A percentile compares a stretch with the other conserved stretches of the same genome.
Evolutionary conservation across 2,113 vertebrate genomes (phyloP).

Genomic region (Propithecus coquereli): DNA sequence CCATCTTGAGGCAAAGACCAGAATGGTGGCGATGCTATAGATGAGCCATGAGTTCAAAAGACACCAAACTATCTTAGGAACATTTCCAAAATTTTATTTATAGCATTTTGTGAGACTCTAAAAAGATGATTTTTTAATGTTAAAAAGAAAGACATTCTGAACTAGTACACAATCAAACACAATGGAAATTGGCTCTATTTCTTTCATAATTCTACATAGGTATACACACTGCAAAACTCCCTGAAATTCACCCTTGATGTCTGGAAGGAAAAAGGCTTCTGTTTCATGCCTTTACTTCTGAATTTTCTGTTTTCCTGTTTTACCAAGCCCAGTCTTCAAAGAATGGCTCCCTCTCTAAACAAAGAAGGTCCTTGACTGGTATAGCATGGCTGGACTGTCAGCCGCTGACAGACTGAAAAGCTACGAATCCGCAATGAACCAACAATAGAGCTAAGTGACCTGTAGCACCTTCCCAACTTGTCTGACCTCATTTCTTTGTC

Average conservation of each 20-base stretch:
- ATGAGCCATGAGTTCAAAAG: neutral
- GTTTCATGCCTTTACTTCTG: neutral
- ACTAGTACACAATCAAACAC: neutral
- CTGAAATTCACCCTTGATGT: neutral
- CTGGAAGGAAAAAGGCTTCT: neutral
- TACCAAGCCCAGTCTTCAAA: conserved; percentile 22
- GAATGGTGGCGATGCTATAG: accelerated
- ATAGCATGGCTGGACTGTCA: conserved; percentile 37
- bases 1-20: neutral
- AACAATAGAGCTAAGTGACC: conserved; percentile 45
- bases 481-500: conserved; percentile 58
- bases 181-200: neutral
- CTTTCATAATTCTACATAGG: neutral
- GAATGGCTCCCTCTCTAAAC: conserved; percentile 36
- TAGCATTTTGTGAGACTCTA: neutral
- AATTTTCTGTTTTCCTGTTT: conserved; percentile 45
- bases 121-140: neutral
- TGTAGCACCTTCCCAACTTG: conserved; percentile 2
- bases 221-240: neutral
- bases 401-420: conserved; percentile 37
- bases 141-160: neutral
- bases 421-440: conserved; percentile 43
- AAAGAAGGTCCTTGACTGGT: conserved; percentile 44
- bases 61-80: neutral
- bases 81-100: neutral